Conservation (phyloP, 2,113 vertebrate species). For the Colaptes auratus region DNA sequence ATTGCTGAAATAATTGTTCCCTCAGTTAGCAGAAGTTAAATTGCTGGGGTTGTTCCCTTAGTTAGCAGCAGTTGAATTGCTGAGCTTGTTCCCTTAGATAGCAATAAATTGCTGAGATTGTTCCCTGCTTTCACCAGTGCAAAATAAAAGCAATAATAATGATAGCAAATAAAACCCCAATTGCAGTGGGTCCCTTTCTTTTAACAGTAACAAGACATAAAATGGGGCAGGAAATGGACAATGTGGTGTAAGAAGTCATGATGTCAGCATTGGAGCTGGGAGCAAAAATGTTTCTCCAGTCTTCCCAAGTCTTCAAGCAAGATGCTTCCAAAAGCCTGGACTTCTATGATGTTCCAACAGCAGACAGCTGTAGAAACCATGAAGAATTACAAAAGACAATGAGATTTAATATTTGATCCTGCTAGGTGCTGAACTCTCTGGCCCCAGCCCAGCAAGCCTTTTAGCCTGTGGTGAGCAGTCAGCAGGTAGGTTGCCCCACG, state of each 20-base stretch:
- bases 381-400: not conserved
- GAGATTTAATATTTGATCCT: conserved; percentile 6
- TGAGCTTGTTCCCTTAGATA: not conserved
- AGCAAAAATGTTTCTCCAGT: not conserved
- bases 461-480: conserved; percentile 11
- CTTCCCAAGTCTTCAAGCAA: not conserved
- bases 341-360: not conserved
- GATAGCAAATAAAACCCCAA: not conserved
- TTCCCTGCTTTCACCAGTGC: not conserved
- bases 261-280: not conserved
- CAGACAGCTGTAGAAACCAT: not conserved
- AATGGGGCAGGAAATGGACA: not conserved
- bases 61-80: not conserved
- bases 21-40: too few species aligned
- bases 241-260: not conserved
- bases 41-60: not conserved
- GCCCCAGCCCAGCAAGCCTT: conserved; percentile 19
- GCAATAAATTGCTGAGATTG: too few species aligned
- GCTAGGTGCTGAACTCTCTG: not conserved
- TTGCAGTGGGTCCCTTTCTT: not conserved
- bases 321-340: not conserved
- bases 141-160: not conserved
- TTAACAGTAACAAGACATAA: not conserved
- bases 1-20: too few species aligned
- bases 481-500: not conserved